Evolutionary conservation across 2,888 invertebrate genomes (phyloP).

Genomic region (Nymphalis c-album): DNA sequence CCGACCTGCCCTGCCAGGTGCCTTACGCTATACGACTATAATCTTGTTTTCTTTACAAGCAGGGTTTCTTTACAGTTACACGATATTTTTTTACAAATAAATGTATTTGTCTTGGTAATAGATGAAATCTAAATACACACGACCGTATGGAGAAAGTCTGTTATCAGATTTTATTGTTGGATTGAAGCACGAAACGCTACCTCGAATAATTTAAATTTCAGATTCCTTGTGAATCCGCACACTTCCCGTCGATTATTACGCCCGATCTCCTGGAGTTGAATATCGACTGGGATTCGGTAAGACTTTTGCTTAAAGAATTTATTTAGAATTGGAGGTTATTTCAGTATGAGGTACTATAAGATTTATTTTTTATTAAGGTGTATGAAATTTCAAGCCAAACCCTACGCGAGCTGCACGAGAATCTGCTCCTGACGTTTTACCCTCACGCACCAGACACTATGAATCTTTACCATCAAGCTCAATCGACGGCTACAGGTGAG

Average conservation of each 20-base stretch:
- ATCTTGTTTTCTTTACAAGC: no score
- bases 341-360: no score
- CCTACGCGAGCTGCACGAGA: slow-evolving; percentile 82
- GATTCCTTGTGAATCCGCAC: slow-evolving; percentile 74
- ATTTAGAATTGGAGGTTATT: background rate
- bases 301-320: background rate
- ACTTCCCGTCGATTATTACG: slow-evolving; percentile 71
- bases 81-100: no score
- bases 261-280: slow-evolving; percentile 71
- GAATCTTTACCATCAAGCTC: slow-evolving; percentile 66
- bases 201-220: slow-evolving; percentile 38
- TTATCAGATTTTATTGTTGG: background rate
- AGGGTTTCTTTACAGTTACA: no score
- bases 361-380: slow-evolving; percentile 55
- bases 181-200: background rate
- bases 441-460: slow-evolving; percentile 83
- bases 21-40: no score
- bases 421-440: slow-evolving; percentile 82
- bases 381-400: slow-evolving; percentile 76
- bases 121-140: no score
- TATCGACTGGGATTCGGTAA: slow-evolving; percentile 82
- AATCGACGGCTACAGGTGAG: slow-evolving; percentile 62
- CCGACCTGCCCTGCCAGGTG: slow-evolving; percentile 62
- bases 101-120: no score
- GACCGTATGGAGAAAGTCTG: no score